phyloP scores from a whole-genome alignment of 2,888 invertebrate species.

The Cataglyphis rosenhaueri region DNA sequence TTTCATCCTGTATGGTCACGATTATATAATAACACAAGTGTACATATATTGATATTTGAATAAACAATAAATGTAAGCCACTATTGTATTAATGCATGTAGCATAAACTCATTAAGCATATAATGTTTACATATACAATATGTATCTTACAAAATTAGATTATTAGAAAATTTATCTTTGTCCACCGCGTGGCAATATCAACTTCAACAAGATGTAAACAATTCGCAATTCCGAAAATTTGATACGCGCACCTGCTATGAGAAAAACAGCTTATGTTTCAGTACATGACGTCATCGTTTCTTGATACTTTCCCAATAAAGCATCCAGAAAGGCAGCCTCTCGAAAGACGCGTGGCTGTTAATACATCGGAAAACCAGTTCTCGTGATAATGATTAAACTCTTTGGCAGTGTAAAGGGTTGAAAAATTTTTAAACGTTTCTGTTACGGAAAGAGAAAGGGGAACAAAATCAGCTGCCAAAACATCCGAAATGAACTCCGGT shows the following conservation, averaged over 20 bases:
- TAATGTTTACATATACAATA: not conserved
- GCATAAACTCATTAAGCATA: not conserved
- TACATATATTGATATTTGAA: not conserved
- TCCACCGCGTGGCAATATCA: not conserved
- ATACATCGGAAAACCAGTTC: constrained; percentile 26
- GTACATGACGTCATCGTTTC: constrained; percentile 77
- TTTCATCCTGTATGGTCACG: not conserved
- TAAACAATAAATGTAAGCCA: not conserved
- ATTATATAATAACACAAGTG: not conserved
- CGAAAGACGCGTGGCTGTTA: not conserved
- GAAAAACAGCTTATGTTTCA: constrained; percentile 75
- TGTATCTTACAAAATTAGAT: not conserved
- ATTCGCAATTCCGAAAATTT: not conserved
- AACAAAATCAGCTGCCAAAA: constrained; percentile 79
- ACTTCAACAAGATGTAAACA: not conserved
- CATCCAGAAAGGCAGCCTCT: constrained; percentile 49
- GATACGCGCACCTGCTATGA: constrained; percentile 61
- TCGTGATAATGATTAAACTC: constrained; percentile 9
- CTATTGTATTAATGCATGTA: not conserved
- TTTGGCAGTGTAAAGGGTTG: not conserved
- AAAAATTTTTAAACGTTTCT: constrained; percentile 56
- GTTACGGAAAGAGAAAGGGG: constrained; percentile 52
- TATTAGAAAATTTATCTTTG: not conserved
- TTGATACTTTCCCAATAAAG: constrained; percentile 72
- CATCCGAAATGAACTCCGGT: constrained; percentile 75